Evolutionary conservation across 1,140 invertebrate genomes (phyloP).

Genomic region (Drosophila persimilis): DNA sequence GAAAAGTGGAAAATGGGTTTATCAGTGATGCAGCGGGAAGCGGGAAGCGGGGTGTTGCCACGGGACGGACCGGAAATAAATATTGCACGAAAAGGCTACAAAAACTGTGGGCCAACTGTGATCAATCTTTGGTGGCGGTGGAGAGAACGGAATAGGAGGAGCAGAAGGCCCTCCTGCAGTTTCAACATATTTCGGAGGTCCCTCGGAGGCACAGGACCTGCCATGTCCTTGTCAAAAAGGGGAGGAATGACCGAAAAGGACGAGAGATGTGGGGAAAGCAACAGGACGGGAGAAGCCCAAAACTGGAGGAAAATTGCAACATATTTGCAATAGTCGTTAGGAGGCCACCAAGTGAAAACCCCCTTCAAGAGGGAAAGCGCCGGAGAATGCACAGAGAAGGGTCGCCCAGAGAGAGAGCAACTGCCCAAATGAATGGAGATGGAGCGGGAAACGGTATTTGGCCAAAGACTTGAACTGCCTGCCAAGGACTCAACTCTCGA

Average conservation of each 20-base stretch:
- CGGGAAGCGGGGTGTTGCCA: conserved; percentile 12
- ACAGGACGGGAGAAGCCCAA: conserved; percentile 29
- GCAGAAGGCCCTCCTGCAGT: conserved; percentile 32
- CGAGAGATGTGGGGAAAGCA: conserved; percentile 20
- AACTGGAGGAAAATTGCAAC: conserved; percentile 71
- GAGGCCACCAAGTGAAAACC: background rate
- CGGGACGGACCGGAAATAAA: conserved; percentile 55
- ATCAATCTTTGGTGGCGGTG: conserved; percentile 70
- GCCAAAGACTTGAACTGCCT: conserved; percentile 52
- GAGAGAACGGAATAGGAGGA: background rate
- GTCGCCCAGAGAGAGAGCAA: conserved; percentile 29
- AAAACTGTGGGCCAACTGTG: conserved; percentile 70
- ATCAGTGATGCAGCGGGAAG: background rate
- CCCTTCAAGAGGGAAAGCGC: background rate
- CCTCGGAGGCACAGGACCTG: conserved; percentile 43
- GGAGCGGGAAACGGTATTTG: conserved; percentile 48
- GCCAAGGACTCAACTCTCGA: conserved; percentile 16
- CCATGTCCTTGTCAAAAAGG: conserved; percentile 45
- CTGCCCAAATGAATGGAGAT: conserved; percentile 77
- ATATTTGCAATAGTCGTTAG: conserved; percentile 76
- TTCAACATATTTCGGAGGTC: conserved; percentile 65
- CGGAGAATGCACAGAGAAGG: conserved; percentile 3
- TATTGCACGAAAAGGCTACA: conserved; percentile 59
- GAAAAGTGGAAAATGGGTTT: too few species aligned
- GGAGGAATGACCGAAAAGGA: conserved; percentile 12